Evolutionary conservation across 2,113 vertebrate genomes (phyloP).

Genomic region (Hippolais icterina): DNA sequence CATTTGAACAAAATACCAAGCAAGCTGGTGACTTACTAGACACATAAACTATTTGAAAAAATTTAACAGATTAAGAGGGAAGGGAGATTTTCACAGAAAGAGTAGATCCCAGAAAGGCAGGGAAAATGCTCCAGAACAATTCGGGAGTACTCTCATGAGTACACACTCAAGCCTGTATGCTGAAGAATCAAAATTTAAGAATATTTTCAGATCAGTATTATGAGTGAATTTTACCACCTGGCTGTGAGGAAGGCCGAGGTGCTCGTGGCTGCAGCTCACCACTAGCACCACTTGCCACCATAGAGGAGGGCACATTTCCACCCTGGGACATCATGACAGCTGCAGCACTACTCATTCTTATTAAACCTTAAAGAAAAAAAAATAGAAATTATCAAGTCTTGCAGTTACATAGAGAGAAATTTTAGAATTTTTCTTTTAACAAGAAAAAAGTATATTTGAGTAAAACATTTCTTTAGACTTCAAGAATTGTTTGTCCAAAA

Average conservation of each 20-base stretch:
- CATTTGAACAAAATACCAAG: background rate
- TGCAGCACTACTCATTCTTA: constrained; percentile 87
- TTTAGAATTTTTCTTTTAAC: background rate
- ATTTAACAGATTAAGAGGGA: background rate
- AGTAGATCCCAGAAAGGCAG: background rate
- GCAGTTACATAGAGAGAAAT: background rate
- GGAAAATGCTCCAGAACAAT: background rate
- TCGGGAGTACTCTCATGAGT: background rate
- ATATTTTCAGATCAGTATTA: background rate
- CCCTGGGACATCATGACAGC: constrained; percentile 87
- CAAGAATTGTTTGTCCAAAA: background rate
- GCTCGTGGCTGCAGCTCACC: constrained; percentile 89
- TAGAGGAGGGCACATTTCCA: constrained; percentile 82
- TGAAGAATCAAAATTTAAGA: background rate
- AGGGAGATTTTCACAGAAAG: background rate
- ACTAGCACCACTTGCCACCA: constrained; percentile 82
- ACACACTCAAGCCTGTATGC: background rate
- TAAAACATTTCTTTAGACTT: background rate
- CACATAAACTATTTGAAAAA: background rate
- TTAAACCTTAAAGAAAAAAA: constrained; percentile 69
- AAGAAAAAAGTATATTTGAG: background rate
- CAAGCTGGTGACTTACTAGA: background rate
- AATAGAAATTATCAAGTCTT: background rate
- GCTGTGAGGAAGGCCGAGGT: constrained; percentile 85
- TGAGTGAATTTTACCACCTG: constrained; percentile 77